phyloP scores from a whole-genome alignment of 2,888 invertebrate species.

The Nomada goodeniana region DNA sequence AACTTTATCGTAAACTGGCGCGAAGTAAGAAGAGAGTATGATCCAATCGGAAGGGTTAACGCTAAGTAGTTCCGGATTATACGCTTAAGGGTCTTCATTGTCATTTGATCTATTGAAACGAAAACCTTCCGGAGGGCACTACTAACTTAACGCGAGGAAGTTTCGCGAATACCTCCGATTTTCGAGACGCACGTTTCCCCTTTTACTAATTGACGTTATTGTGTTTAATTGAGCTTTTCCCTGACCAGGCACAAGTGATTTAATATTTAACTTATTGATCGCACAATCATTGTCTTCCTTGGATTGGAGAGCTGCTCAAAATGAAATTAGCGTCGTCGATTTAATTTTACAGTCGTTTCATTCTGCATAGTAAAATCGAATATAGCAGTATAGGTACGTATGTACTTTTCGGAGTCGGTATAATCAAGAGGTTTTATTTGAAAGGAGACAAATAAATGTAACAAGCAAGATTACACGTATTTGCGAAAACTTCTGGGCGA shows the following conservation, averaged over 20 bases:
- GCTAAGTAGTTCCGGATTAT: conserved; percentile 70
- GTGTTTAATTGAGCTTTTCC: background rate
- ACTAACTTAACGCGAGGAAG: conserved; percentile 28
- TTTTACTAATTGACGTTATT: background rate
- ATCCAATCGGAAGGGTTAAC: conserved; percentile 56
- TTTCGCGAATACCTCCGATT: background rate
- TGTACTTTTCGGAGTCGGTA: too few relatives aligned
- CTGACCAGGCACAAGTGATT: background rate
- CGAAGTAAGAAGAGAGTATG: conserved; percentile 13
- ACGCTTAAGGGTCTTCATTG: conserved; percentile 71
- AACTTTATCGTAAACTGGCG: conserved; percentile 44
- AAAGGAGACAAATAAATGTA: too few relatives aligned
- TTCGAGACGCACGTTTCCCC: background rate
- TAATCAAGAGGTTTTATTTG: too few relatives aligned
- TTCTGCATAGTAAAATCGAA: too few relatives aligned
- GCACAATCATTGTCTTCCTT: background rate
- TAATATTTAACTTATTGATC: background rate
- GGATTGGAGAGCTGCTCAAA: background rate
- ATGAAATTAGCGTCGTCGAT: background rate
- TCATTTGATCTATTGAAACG: conserved; percentile 68
- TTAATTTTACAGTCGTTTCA: too few relatives aligned
- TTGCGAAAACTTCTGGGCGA: too few relatives aligned
- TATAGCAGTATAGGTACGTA: too few relatives aligned
- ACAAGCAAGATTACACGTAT: too few relatives aligned
- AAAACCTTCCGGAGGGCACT: conserved; percentile 62